Evolutionary conservation across 2,888 invertebrate species (phyloP).

Genomic region (Acrobasis repandana): DNA sequence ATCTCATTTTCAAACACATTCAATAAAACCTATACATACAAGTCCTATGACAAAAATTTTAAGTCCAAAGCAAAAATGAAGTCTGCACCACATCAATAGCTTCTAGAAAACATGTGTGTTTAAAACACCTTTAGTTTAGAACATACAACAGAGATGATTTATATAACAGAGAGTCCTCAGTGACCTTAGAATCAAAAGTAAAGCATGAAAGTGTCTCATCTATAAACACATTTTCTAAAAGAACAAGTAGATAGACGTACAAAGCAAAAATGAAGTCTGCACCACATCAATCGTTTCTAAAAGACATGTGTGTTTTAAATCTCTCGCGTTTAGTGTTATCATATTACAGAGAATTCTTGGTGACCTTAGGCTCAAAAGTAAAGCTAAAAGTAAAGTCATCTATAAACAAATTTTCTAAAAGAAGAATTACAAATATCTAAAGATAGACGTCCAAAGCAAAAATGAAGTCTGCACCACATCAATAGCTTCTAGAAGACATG

Average conservation of each 20-base stretch:
- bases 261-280: too few relatives aligned
- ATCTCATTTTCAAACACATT: too few relatives aligned
- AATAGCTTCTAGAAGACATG: constrained; percentile 34
- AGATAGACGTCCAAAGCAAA: constrained; percentile 31
- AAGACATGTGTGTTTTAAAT: too few relatives aligned
- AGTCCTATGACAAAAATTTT: neutral
- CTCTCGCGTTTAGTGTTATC: neutral
- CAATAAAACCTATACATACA: neutral
- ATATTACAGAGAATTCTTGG: neutral
- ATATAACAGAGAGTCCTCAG: too few relatives aligned
- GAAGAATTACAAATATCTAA: constrained; percentile 1
- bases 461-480: constrained; percentile 39
- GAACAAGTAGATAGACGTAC: too few relatives aligned
- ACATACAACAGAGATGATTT: too few relatives aligned
- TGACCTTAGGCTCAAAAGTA: neutral
- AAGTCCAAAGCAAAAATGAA: neutral
- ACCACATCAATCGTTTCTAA: too few relatives aligned
- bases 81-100: neutral
- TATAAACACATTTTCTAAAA: too few relatives aligned
- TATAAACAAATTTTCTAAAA: neutral
- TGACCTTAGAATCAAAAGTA: too few relatives aligned
- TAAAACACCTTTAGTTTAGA: too few relatives aligned
- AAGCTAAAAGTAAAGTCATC: too few relatives aligned
- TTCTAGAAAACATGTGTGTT: neutral
- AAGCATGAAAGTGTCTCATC: too few relatives aligned